phyloP scores from a whole-genome alignment of 53 echinoderm and acorn worm species.

The Pentamera pediparva region DNA sequence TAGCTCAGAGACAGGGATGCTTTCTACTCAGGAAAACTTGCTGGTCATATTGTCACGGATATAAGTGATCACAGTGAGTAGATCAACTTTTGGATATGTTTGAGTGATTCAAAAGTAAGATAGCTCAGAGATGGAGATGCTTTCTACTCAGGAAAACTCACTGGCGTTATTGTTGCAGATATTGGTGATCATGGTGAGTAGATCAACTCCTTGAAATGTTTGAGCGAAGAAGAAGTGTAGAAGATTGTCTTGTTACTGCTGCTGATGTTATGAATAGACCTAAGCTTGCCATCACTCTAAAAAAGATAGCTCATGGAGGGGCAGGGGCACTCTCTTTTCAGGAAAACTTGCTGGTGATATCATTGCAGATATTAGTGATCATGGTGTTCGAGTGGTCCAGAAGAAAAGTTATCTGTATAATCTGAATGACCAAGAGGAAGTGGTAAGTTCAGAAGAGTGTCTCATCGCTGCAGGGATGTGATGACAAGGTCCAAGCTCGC shows the following conservation, averaged over 20 bases:
- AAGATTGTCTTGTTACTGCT: no score
- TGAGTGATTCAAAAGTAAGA: conserved; percentile 40
- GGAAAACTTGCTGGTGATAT: no score
- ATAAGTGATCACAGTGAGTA: conserved; percentile 54
- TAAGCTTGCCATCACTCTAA: no score
- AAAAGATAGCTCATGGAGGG: no score
- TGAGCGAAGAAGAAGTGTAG: no score
- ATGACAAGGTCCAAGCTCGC: conserved; percentile 67
- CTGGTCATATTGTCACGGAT: conserved; percentile 64
- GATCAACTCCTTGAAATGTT: no score
- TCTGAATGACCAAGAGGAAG: conserved; percentile 54
- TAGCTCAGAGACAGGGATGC: conserved; percentile 50
- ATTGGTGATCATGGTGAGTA: conserved; percentile 55
- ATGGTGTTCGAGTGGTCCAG: no score
- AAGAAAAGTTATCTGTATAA: no score
- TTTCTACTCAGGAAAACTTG: conserved; percentile 59
- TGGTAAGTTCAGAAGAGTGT: conserved; percentile 49
- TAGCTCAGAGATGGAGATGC: conserved; percentile 48
- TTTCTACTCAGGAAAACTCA: conserved; percentile 59
- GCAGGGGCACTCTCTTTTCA: no score
- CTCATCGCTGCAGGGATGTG: conserved; percentile 62
- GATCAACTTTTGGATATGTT: no score
- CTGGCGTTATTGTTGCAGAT: conserved; percentile 64
- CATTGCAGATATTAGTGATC: conserved; percentile 55
- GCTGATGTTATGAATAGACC: no score